Evolutionary conservation across 2,113 vertebrate species (phyloP), one percentile per base, ranked within the genome.

Genomic region (Neolamprologus hecqui): DNA sequence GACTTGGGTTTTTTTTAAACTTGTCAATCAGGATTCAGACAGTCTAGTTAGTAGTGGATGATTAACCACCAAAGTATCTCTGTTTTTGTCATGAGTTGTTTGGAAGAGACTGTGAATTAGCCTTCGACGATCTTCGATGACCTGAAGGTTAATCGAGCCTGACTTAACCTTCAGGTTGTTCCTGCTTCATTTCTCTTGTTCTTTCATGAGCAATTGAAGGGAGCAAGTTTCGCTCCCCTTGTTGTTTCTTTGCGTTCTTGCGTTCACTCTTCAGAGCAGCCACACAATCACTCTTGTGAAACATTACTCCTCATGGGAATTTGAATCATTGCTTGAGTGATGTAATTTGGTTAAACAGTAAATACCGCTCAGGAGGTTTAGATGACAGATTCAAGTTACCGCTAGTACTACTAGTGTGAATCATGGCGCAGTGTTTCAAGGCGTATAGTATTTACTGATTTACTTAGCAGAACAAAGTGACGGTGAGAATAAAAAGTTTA

Each of bases 351-450:
- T 75, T 47, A 28, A 75, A 28, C 0, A 0, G 9, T 47, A 28
- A 28, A 75, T 47, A 17, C 9, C 9, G 21, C 5, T 45, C 14
- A 17, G 21, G 14, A 75, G 68, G 68, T 11, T 3, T 28, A 28
- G 23, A 47, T 47, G 21, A 11, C 14, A 47, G 40, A 75, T 75
- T 75, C 9, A 45, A 28, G 68, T 75, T 47, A 17, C 23, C 1
- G 15, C 23, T 75, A 28, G 21, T 10, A 63, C 28, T 33, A 0
- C 23, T 47, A 19, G 23, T 73, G 68, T 17, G 9, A 75, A 75
- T 1, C 0, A 11, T 75, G 40, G 3, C 1, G 2, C 42, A 2
- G 9, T 47, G 23, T 47, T 28, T 17, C 0, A 45, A 75, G 40
- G 68, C 1, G 1, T 47, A 47, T 75, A 47, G 40, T 47, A 28